A percentile compares a stretch with the other conserved stretches of the same genome.
Conservation (phyloP, 2,888 invertebrate genomes). For the Ditylenchus weischeri region DNA sequence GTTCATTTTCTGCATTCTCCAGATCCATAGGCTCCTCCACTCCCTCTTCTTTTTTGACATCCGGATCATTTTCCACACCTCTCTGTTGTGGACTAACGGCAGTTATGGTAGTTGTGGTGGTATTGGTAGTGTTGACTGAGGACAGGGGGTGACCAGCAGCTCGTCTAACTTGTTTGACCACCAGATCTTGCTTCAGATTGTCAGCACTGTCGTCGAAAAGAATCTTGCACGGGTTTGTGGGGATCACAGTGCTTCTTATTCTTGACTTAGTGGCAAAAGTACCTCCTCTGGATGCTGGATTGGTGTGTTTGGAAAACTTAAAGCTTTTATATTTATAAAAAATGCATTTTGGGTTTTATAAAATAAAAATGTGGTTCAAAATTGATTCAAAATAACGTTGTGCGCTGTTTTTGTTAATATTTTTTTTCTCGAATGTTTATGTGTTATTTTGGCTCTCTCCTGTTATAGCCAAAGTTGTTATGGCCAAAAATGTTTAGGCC, state of each 20-base stretch:
- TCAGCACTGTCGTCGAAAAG: conserved; percentile 5
- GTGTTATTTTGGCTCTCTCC: too few species aligned
- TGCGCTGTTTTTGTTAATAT: too few species aligned
- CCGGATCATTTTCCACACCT: conserved; percentile 11
- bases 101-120: not conserved
- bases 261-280: not conserved
- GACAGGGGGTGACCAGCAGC: conserved; percentile 22
- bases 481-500: too few species aligned
- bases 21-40: conserved; percentile 28
- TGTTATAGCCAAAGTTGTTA: too few species aligned
- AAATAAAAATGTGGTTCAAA: not conserved
- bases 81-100: not conserved
- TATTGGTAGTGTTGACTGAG: conserved; percentile 15
- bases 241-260: not conserved
- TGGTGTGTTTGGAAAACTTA: conserved; percentile 3
- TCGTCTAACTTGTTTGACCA: conserved; percentile 1
- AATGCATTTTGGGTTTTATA: too few species aligned
- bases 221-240: conserved; percentile 4
- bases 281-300: not conserved
- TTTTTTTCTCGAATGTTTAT: too few species aligned
- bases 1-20: conserved; percentile 19
- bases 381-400: not conserved
- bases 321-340: not conserved
- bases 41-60: not conserved
- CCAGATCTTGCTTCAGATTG: not conserved